A percentile compares a stretch with the other conserved stretches of the same genome.
Conservation (phyloP, 2,113 vertebrate species). For the Maccullochella peelii region DNA sequence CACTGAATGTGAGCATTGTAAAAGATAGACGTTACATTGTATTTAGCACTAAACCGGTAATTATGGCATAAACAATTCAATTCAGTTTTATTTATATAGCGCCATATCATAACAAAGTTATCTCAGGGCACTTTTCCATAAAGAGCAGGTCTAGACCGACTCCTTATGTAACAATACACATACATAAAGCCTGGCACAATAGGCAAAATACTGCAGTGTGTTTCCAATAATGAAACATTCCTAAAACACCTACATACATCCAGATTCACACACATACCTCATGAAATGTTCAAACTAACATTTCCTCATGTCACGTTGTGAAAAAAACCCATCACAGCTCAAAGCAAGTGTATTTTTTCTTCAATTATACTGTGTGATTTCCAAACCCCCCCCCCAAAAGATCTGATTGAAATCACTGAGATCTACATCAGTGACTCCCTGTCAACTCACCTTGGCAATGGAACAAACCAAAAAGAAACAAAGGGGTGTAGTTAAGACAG, state of each 20-base stretch:
- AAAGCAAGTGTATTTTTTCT: not conserved
- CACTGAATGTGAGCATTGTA: not conserved
- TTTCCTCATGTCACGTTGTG: not conserved
- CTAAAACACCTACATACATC: too few species aligned
- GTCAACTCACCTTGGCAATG: slow-evolving; percentile 59
- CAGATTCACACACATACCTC: slow-evolving; percentile 6
- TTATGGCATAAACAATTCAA: not conserved
- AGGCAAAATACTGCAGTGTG: not conserved
- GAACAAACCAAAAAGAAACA: slow-evolving; percentile 60
- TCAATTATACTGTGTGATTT: not conserved
- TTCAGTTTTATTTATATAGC: too few species aligned
- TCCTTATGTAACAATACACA: too few species aligned
- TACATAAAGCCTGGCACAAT: not conserved
- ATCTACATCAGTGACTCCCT: slow-evolving; percentile 33
- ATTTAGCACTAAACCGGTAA: not conserved
- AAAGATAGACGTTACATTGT: not conserved
- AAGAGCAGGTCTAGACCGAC: too few species aligned
- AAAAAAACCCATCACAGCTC: not conserved
- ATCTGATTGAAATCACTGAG: slow-evolving; percentile 3
- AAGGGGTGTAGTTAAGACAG: slow-evolving; percentile 37
- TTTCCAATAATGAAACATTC: not conserved
- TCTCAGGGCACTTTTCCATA: too few species aligned
- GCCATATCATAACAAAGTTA: too few species aligned
- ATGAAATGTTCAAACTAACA: not conserved
- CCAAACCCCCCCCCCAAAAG: too few species aligned